These are phyloP conservation scores for Drosophila leontia DNA, from an alignment of 1,140 invertebrate genomes.

Conservation along the genomic window DNA sequence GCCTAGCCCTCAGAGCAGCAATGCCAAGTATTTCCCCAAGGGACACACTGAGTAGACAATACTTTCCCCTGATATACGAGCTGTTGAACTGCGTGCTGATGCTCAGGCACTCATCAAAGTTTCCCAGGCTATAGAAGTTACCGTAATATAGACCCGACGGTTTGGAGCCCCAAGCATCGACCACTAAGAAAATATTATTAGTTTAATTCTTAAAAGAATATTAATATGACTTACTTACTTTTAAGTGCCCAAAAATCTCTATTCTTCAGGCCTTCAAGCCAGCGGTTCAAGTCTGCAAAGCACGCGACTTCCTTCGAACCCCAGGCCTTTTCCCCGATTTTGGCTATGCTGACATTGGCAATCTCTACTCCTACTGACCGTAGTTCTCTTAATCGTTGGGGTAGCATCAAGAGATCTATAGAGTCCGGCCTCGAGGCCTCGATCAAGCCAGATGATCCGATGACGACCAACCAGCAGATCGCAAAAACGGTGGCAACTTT, in stretches of 20 bases:
- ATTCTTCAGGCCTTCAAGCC: background rate
- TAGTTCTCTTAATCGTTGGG: background rate
- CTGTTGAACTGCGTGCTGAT: slow-evolving; percentile 10
- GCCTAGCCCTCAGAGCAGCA: background rate
- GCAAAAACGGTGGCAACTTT: background rate
- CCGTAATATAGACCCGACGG: slow-evolving; percentile 9
- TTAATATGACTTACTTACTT: slow-evolving; percentile 13
- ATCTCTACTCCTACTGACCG: slow-evolving; percentile 7
- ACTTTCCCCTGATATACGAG: slow-evolving; percentile 34
- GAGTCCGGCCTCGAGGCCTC: background rate
- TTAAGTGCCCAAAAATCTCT: slow-evolving; percentile 7
- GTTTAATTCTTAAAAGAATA: background rate
- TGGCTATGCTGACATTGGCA: background rate
- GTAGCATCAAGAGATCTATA: background rate
- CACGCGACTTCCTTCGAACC: background rate
- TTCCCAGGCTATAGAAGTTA: slow-evolving; percentile 47
- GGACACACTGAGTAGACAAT: slow-evolving; percentile 13
- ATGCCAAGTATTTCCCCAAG: background rate
- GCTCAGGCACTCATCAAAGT: slow-evolving; percentile 55
- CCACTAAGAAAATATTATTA: slow-evolving; percentile 22
- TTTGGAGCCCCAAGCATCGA: slow-evolving; percentile 53
- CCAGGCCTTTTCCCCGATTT: background rate
- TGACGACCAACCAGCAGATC: background rate
- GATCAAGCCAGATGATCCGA: background rate
- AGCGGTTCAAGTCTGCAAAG: background rate